A percentile compares a stretch with the other conserved stretches of the same genome.
These are phyloP conservation scores for Chascanopsetta lugubris DNA, from an alignment of 2,113 vertebrate species.

Conservation along the genomic window DNA sequence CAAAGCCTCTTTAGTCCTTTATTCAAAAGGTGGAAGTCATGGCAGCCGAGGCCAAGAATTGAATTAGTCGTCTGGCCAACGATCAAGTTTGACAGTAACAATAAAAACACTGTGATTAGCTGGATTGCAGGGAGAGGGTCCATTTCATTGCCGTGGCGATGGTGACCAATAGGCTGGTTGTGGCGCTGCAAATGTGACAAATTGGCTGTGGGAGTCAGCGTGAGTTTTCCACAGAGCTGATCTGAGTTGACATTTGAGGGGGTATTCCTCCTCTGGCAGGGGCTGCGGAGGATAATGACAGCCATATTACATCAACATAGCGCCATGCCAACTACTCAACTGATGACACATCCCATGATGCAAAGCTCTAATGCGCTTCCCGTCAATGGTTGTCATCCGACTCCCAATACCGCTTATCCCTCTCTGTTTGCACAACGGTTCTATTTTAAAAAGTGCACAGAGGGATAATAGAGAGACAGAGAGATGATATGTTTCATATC, in stretches of 20 bases:
- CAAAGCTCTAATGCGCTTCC: constrained; percentile 61
- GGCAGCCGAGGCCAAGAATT: constrained; percentile 23
- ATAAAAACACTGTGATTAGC: constrained; percentile 45
- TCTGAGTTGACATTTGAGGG: constrained; percentile 72
- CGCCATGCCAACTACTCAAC: constrained; percentile 66
- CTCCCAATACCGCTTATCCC: constrained; percentile 43
- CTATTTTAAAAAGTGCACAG: constrained; percentile 41
- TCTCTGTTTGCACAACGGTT: constrained; percentile 38
- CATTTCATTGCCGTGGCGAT: constrained; percentile 48
- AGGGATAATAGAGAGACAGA: constrained; percentile 33
- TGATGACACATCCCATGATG: constrained; percentile 73
- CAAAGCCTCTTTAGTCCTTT: constrained; percentile 25
- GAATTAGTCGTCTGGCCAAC: constrained; percentile 36
- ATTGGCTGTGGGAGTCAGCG: constrained; percentile 57
- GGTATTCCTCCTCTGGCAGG: constrained; percentile 73
- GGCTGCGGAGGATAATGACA: constrained; percentile 70
- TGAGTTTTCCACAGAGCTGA: constrained; percentile 64
- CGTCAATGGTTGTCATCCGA: constrained; percentile 61
- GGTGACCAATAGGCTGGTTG: constrained; percentile 50
- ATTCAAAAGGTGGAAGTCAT: constrained; percentile 43
- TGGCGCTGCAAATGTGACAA: constrained; percentile 63
- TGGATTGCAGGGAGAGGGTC: constrained; percentile 27
- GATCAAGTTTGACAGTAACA: constrained; percentile 48
- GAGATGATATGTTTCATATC: constrained; percentile 20
- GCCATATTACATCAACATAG: constrained; percentile 80